Conservation (phyloP, 2,888 invertebrate genomes). For the Habrosyne pyritoides region DNA sequence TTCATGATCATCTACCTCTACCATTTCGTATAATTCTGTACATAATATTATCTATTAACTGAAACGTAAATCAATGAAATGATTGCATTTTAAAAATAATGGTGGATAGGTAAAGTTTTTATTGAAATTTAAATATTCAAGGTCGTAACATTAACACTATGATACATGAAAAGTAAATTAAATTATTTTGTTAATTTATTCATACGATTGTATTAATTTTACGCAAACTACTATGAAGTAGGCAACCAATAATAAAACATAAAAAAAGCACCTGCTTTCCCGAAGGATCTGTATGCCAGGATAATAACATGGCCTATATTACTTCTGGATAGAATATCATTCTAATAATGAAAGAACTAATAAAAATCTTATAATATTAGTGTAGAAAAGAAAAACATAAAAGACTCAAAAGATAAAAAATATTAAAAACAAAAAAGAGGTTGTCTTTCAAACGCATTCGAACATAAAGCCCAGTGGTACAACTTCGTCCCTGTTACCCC, state of each 20-base stretch:
- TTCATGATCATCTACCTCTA: conserved; percentile 51
- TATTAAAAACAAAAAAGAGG: background rate
- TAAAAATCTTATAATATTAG: too few relatives aligned
- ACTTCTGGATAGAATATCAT: too few relatives aligned
- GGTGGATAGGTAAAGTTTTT: too few relatives aligned
- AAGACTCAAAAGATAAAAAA: background rate
- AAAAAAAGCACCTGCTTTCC: too few relatives aligned
- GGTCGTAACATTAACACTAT: background rate
- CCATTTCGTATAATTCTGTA: conserved; percentile 32
- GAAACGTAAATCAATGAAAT: conserved; percentile 24
- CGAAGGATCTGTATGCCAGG: too few relatives aligned
- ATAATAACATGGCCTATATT: too few relatives aligned
- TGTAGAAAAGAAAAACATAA: background rate
- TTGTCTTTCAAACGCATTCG: background rate
- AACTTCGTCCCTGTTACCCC: conserved; percentile 26
- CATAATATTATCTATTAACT: conserved; percentile 22
- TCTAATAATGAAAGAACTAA: too few relatives aligned
- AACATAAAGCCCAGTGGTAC: conserved; percentile 14
- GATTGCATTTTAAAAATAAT: background rate
- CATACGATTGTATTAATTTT: too few relatives aligned
- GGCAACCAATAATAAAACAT: too few relatives aligned
- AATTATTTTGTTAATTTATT: background rate
- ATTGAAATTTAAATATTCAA: background rate
- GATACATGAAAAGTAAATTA: background rate
- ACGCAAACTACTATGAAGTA: too few relatives aligned